Percentiles rank a stretch among this genome's conserved stretches.
Conservation (phyloP, 2,113 vertebrate species). For the Microcebus murinus region DNA sequence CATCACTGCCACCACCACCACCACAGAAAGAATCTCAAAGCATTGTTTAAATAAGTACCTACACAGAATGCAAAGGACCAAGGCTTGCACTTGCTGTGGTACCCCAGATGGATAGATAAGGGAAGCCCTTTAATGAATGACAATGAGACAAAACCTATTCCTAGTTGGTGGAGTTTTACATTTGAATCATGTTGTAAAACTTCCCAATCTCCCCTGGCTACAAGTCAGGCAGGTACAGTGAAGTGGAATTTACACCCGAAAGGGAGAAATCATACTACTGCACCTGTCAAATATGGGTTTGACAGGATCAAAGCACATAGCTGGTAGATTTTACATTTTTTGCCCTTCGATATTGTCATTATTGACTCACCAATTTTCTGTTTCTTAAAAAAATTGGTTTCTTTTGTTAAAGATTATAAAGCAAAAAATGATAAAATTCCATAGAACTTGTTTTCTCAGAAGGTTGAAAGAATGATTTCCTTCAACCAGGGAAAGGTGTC, state of each 20-base stretch:
- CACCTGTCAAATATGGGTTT: neutral
- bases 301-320: neutral
- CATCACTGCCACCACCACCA: neutral
- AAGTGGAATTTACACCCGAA: neutral
- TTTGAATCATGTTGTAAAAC: neutral
- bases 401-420: neutral
- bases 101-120: neutral
- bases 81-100: fast-evolving
- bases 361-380: neutral
- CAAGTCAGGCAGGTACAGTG: neutral
- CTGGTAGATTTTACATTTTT: neutral
- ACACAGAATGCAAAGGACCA: neutral
- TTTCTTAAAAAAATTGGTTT: neutral
- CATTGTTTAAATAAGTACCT: neutral
- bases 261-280: neutral
- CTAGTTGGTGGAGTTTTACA: neutral
- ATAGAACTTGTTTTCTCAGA: neutral
- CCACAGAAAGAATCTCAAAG: neutral
- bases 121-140: neutral
- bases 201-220: neutral
- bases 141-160: neutral
- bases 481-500: neutral
- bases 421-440: neutral
- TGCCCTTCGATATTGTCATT: neutral
- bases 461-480: neutral